Evolutionary conservation across 2,797 vertebrate genomes (phyloP), one percentile per base, ranked within the genome.

Genomic region (Danio kyathit): DNA sequence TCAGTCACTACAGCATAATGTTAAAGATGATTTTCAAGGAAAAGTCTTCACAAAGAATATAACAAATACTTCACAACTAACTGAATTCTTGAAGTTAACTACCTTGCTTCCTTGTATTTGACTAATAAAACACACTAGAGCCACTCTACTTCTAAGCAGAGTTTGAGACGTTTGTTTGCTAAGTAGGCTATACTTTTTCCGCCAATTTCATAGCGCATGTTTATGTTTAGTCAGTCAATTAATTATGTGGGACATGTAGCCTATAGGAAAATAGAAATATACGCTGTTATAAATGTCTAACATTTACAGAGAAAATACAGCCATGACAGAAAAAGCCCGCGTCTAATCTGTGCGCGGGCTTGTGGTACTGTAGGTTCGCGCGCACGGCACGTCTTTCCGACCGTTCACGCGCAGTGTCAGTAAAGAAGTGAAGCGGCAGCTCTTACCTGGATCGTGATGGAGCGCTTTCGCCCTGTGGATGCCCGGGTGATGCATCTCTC

Each of bases 401-500:
- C 21, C 6, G 41, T 57, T 73, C 5, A 48, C 61, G 29, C 44
- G 14, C n/a, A 21, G 48, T 63, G 40, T 61, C 17, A 21, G 14
- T 40, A n/a, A 13, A 10, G 16, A 57, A 72, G 49, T 6, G 57
- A 71, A 51, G 46, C 21, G 13, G 14, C 38, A 64, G 7, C 14
- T 65, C 83, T 63, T 85, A 85, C 84, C 84, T 85, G 77, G 67
- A 6, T 80, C 69, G 57, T 83, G 73, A 14, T 61, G 63, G 57
- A 85, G 60, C 12, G 54, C 81, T 80, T 77, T 83, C n/a, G 71
- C 66, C 72, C 65, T 79, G 19, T 79, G 83, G 43, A 82, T 74
- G 13, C 75, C 63, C 40, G 75, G 59, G 77, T 79, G 82, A 44
- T 81, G 75, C 80, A 84, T 81, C 79, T 77, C 83, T 63, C 74